Base-by-base conservation (phyloP, 2,888 invertebrate species). In the Brachynemurus nebulosus region DNA sequence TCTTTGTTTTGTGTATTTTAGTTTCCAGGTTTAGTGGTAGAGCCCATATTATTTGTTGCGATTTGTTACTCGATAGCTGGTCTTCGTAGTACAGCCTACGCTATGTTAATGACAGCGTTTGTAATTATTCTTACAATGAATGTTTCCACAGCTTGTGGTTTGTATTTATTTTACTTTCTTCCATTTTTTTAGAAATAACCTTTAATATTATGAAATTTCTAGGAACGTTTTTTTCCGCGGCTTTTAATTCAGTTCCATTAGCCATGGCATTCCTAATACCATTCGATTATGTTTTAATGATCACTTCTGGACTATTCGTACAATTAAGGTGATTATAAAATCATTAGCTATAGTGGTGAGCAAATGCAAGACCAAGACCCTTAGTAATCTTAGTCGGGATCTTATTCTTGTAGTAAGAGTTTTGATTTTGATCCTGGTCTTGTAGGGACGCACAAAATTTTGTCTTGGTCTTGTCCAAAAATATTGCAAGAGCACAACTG, bases 21-120 rank as follows among this genome's bases (percentile, higher is more conserved):
- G 90, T 65, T 88, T 47, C 93, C 95, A 5, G 86, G 88, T 23
- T 72, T 90, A 57, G 71, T 91, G 45, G 54, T 90, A 12, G 88
- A 93, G 56, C 88, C 93, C 1, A 57, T 86, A 4, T 56, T 91
- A 42, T 93, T 92, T 65, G 79, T 80, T 1, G 61, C 78, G 37
- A 78, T 93, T 53, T 76, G 84, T 45, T 95, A 95, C 64, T 91
- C 84, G 81, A 70, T 93, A 54, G 78, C 86, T 5, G 91, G 90
- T n/a, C 66, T 90, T 7, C 68, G 81, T 40, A 62, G 70, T 40
- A 76, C 79, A 1, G 49, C 72, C 9, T 77, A 78, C 57, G 81
- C 85, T 7, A 82, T 85, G 57, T 60, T 73, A 2, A 71, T 80
- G 55, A 85, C 86, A 0, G 65, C 78, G 20, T 62, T 81, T 47